A percentile compares a stretch with the other conserved stretches of the same genome.
phyloP scores from a whole-genome alignment of 2,888 invertebrate species.

The Lamproptera curius region DNA sequence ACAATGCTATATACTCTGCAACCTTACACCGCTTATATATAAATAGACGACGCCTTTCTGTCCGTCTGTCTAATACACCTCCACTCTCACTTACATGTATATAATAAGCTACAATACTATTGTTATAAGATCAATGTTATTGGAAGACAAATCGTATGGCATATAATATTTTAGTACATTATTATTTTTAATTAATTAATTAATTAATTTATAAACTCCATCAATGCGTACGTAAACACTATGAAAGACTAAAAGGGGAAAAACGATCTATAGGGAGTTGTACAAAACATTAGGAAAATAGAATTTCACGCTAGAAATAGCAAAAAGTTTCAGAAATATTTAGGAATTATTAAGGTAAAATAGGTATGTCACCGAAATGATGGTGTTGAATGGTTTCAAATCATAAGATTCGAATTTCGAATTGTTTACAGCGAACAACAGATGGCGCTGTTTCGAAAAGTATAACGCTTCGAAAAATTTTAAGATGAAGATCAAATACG shows the following conservation, averaged over 20 bases:
- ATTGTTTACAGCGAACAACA: conserved; percentile 52
- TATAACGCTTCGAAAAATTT: conserved; percentile 55
- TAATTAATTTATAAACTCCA: conserved; percentile 63
- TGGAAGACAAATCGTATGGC: conserved; percentile 80
- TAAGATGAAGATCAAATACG: conserved; percentile 36
- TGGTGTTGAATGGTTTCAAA: too few relatives aligned
- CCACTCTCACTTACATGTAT: conserved; percentile 60
- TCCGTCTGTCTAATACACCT: conserved; percentile 40
- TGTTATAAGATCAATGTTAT: conserved; percentile 75
- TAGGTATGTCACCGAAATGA: too few relatives aligned
- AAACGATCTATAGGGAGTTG: conserved; percentile 59
- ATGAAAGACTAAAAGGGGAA: conserved; percentile 62
- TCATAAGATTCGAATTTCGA: conserved; percentile 31
- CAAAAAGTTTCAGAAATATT: conserved; percentile 59
- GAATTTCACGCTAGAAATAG: conserved; percentile 61
- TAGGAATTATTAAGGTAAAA: too few relatives aligned
- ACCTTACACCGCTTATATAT: conserved; percentile 14
- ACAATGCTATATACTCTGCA: background rate
- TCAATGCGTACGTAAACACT: conserved; percentile 67
- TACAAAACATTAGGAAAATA: conserved; percentile 75
- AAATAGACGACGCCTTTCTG: conserved; percentile 5
- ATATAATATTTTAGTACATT: conserved; percentile 70
- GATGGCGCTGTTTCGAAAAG: conserved; percentile 30
- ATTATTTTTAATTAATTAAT: conserved; percentile 44
- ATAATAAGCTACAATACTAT: conserved; percentile 77